These are phyloP conservation scores for Australoheros scitulus DNA, from an alignment of 2,113 vertebrate species.

Conservation along the genomic window DNA sequence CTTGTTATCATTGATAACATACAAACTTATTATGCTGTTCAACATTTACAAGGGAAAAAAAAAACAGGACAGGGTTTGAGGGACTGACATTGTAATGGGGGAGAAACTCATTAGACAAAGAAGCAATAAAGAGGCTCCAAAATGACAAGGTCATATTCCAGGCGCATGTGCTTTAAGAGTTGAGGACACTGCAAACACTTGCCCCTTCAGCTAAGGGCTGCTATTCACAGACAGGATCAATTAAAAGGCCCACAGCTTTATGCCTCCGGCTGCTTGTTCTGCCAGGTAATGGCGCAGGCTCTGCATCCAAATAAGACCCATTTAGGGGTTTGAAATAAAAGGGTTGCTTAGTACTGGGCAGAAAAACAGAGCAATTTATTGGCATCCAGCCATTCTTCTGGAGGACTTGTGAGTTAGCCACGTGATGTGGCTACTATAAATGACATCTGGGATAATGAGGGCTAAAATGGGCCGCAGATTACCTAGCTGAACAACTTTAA, in stretches of 20 bases:
- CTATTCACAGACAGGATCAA: conserved; percentile 71
- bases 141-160: conserved; percentile 73
- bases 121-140: conserved; percentile 6
- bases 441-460: conserved; percentile 36
- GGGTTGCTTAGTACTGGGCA: not conserved
- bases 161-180: conserved; percentile 54
- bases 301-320: conserved; percentile 65
- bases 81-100: not conserved
- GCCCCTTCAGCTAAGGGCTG: conserved; percentile 62
- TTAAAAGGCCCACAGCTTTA: conserved; percentile 66
- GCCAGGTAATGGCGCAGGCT: conserved; percentile 56
- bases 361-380: conserved; percentile 7
- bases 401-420: conserved; percentile 9
- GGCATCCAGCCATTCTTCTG: conserved; percentile 4
- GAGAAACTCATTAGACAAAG: conserved; percentile 21
- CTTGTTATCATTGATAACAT: not conserved
- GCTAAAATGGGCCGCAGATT: conserved; percentile 35
- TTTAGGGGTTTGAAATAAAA: conserved; percentile 29
- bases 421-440: conserved; percentile 31
- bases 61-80: not conserved
- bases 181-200: conserved; percentile 65
- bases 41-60: not conserved
- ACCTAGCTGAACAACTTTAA: conserved; percentile 27
- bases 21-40: not conserved
- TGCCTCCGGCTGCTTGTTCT: conserved; percentile 59